Evolutionary conservation across 2,797 vertebrate species (phyloP), one percentile per base, ranked within the genome.

Genomic region (Platalea minor): DNA sequence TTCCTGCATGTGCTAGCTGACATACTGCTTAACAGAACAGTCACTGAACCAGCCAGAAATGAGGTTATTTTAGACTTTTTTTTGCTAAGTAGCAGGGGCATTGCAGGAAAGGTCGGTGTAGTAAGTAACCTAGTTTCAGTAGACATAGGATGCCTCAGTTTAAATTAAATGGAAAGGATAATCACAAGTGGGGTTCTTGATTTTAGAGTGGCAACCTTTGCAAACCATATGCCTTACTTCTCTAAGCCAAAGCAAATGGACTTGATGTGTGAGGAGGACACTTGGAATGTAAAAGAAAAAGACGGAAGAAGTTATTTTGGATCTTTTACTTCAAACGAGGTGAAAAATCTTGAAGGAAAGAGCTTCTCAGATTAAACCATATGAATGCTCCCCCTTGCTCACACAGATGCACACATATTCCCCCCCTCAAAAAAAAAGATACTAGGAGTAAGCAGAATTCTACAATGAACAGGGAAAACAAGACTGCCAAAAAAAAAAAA

Each of bases 1-100:
- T 72, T 96, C 87, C 79, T 97, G 57, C 57, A 91, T 95, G 85
- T 84, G 95, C 94, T 95, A 95, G 87, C 94, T 91, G 94, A 95
- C 89, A 84, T 46, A 61, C 65, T 68, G 87, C 82, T 96, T 90
- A 88, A 72, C 85, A 91, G 89, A 96, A 91, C 61, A 93, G 85
- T 54, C 85, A 72, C 50, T 45, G 81, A 93, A 93, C 7, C 37
- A 89, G 96, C 84, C 95, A 97, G 91, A 91, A 95, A 80, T 48
- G 28, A 94, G 78, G 72, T 75, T 93, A 91, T 92, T 92, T 92
- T 69, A 91, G 82, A 96, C 67, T 80, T 64, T 39, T 57, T 57
- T 91, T 94, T 3, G 0, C 57, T 70, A 85, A 91, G 91, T 85
- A 93, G 89, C 79, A 92, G 33, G 43, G 65, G 75, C 43, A 31